These are phyloP conservation scores for Lycodopsis pacificus DNA, from an alignment of 2,797 vertebrate genomes.

Conservation along the genomic window DNA sequence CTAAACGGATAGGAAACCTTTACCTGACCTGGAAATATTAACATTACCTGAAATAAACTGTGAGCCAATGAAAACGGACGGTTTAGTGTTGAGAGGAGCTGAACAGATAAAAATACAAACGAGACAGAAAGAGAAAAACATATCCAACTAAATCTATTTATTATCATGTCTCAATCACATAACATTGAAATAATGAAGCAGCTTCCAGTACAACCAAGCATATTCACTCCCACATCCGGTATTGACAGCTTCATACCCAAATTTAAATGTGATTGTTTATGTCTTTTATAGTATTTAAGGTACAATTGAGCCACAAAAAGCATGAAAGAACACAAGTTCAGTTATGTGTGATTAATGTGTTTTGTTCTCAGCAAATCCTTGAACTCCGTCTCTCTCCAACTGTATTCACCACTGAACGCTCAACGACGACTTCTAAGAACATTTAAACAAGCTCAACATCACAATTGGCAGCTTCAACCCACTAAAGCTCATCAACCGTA, in stretches of 20 bases:
- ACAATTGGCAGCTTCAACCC: neutral
- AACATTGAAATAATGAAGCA: neutral
- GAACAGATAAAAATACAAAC: neutral
- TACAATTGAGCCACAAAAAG: neutral
- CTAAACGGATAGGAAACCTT: neutral
- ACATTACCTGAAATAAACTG: neutral
- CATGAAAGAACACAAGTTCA: neutral
- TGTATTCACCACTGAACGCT: no score
- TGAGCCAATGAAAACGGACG: neutral
- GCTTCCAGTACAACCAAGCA: neutral
- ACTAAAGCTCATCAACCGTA: neutral
- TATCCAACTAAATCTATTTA: neutral
- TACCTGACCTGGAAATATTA: neutral
- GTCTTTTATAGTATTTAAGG: neutral
- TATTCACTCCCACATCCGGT: neutral
- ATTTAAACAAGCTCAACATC: neutral
- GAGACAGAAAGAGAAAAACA: neutral
- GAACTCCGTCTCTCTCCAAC: no score
- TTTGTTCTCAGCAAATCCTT: no score
- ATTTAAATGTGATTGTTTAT: neutral
- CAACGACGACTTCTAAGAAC: no score
- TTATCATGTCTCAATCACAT: neutral
- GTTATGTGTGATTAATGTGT: no score
- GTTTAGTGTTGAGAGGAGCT: neutral
- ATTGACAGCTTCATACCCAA: neutral